Evolutionary conservation across 1,140 invertebrate species (phyloP), one percentile per base, ranked within the genome.

Genomic region (Rhyacophila brunnea): DNA sequence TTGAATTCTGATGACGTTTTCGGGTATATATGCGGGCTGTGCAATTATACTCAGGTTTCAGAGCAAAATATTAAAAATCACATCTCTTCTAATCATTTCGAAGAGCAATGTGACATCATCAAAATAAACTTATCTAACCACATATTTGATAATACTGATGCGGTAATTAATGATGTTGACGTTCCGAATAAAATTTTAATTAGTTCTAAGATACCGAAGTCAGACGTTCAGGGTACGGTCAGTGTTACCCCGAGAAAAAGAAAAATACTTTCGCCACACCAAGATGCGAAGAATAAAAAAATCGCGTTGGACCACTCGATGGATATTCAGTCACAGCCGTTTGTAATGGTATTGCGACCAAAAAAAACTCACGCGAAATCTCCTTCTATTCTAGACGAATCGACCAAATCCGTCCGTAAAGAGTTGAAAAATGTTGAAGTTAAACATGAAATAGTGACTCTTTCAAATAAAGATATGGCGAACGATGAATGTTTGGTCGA

Each of bases 21-120:
- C 47, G 87, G 85, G 11, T 87, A 84, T 64, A 70, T 89, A 1
- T 89, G 87, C 66, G 72, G 76, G 1, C 74, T 79, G 38, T 90
- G 88, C 65, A 84, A 87, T 67, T 89, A 80, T 66, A 80, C 86
- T 1, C 87, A 89, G 72, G 67, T 88, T 32, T 79, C 80, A 1
- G 68, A 81, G 38, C 70, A 76, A 43, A 83, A 81, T 59, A 71
- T 88, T 0, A 78, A 83, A 64, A 73, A 73, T 0, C 87, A 90
- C 64, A 69, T 86, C 1, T 72, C 81, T 32, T 66, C 69, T 0
- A 79, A 81, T 64, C 84, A 87, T 64, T 69, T 73, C 54, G 68
- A 75, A 46, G 67, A 72, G 17, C 43, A 57, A 20, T 47, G 36
- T 20, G 46, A 57, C 14, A 14, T 57, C 0, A 20, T 57, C 9